Base-by-base conservation (phyloP, 2,797 vertebrate genomes). In the Lutjanus campechanus region DNA sequence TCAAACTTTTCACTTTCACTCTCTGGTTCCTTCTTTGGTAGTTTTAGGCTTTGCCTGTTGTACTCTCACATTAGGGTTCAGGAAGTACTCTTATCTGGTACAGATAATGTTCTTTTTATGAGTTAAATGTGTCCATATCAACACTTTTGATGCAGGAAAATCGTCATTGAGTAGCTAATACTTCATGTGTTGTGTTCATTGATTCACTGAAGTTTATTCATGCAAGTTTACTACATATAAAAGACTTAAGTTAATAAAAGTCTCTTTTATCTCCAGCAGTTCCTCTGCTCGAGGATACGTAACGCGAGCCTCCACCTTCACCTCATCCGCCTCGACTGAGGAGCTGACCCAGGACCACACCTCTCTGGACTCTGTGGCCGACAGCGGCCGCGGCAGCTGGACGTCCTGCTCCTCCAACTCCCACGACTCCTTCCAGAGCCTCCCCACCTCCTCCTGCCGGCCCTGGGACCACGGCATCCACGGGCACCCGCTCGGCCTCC, bases 331-430 rank as follows among this genome's bases (percentile, higher is more conserved):
- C 93, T 98, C 97, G 55, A 96, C 82, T 0, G 97, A 99, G 85
- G 97, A 98, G 95, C 96, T 98, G 90, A 95, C 96, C 73, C 96
- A 96, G 0, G 97, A 98, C 20, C 97, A 96, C 62, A 78, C 95
- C 79, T 94, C 92, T 0, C 83, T 96, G 19, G 98, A 98, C 91
- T 95, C 96, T 0, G 93, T 92, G 47, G 97, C 93, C 0, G 98
- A 99, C 83, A 99, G 98, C 12, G 98, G 98, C 46, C 96, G 97
- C 11, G 97, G 97, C 69, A 99, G 97, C 93, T 99, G 98, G 98
- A 99, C 97, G 15, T 99, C 98, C 13, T 98, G 97, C 93, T 99
- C 98, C 8, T 98, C 97, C 86, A 98, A 95, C 77, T 98, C 97
- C 68, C 98, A 99, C 25, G 98, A 99, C 91, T 98, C 97, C 90